These are phyloP conservation scores for Blera fallax DNA, from an alignment of 2,888 invertebrate species.

Conservation along the genomic window DNA sequence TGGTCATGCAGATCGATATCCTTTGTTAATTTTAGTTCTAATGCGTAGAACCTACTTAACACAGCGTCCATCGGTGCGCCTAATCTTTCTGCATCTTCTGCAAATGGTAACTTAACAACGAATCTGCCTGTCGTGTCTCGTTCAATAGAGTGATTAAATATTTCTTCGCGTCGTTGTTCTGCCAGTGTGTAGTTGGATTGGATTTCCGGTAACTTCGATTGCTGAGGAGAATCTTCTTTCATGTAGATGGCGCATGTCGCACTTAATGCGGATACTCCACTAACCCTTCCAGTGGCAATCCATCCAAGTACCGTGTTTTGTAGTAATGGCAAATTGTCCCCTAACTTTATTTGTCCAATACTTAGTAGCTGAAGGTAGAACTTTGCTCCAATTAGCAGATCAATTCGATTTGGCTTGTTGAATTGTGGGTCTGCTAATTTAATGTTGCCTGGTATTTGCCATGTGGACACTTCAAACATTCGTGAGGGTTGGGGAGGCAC, in stretches of 20 bases:
- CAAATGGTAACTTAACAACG: too few species aligned
- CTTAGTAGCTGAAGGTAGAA: not conserved
- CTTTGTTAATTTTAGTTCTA: not conserved
- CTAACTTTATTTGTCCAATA: not conserved
- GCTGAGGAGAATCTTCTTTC: not conserved
- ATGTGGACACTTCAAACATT: too few species aligned
- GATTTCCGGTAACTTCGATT: not conserved
- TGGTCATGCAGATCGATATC: not conserved
- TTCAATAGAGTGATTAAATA: too few species aligned
- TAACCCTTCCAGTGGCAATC: not conserved
- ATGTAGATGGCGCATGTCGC: not conserved
- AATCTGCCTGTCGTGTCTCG: too few species aligned
- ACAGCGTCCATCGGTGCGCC: too few species aligned
- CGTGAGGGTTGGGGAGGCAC: too few species aligned
- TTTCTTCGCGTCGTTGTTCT: constrained; percentile 9
- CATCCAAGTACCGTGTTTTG: not conserved
- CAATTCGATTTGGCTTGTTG: too few species aligned
- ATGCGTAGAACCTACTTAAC: constrained; percentile 19
- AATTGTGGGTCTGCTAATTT: too few species aligned
- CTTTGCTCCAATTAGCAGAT: too few species aligned
- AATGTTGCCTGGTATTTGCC: too few species aligned
- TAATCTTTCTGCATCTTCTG: too few species aligned
- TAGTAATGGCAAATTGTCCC: not conserved
- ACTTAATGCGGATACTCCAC: not conserved
- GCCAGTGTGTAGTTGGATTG: constrained; percentile 50